Base-by-base conservation (phyloP, 2,888 invertebrate species). In the Sphaerophoria rueppellii region DNA sequence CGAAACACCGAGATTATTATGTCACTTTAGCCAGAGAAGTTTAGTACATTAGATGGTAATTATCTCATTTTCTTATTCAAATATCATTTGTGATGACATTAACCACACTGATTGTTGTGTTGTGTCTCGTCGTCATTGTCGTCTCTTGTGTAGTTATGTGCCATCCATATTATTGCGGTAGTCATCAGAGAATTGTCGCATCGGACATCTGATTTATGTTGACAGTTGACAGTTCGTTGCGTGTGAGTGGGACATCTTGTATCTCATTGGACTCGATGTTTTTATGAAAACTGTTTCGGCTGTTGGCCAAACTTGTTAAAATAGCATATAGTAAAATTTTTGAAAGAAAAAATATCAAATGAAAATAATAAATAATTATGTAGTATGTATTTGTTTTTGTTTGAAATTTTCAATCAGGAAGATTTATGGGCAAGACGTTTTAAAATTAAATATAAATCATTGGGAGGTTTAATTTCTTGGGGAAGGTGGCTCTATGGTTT, bases 1-100 rank as follows among this genome's bases (percentile, higher is more conserved):
- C 43, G 43, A 9, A 43, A 9, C 11, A 43, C 43, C 43, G 12
- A 52, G 57, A 55, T 67, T 69, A 79, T 83, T 79, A 83, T 79
- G 79, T 75, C 79, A 83, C 43, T 61, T 73, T 50, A 43, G 50
- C 14, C 55, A 40, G 69, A 73, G 55, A 55, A 70, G 50, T 54
- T 65, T 50, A 67, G 50, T 69, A 82, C 78, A 82, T 71, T 70
- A 75, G 43, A 71, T 78, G 79, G 75, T 75, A 83, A 83, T 83
- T 83, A 83, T 75, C 83, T 76, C 69, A 79, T 83, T 83, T 83
- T 75, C 79, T 71, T 83, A 83, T 76, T 82, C 65, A 71, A 82
- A 82, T 67, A 82, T 82, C 78, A 78, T 78, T 83, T 69, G 48
- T 60, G 72, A 75, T 79, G 83, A 75, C 71, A 79, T 75, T 74